A percentile compares a stretch with the other conserved stretches of the same genome.
phyloP scores from a whole-genome alignment of 2,888 invertebrate species.

The Pemphredon lugubris region DNA sequence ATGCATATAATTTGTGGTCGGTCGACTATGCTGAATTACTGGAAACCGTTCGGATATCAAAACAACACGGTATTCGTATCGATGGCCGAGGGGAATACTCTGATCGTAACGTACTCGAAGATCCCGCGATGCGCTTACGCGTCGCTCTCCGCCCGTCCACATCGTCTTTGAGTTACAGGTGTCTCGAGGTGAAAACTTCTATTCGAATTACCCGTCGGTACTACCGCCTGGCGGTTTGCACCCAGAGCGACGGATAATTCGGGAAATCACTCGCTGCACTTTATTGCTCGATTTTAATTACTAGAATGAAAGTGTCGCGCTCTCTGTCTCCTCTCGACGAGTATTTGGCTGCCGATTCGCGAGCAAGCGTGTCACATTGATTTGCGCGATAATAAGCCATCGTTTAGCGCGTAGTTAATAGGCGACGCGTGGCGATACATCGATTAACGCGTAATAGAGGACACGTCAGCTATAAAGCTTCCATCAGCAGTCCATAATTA shows the following conservation, averaged over 20 bases:
- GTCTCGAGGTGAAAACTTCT: conserved; percentile 14
- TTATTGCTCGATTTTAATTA: too few species aligned
- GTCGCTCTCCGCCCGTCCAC: conserved; percentile 29
- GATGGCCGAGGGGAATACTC: conserved; percentile 37
- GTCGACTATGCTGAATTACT: conserved; percentile 41
- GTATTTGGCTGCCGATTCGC: too few species aligned
- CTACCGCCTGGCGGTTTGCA: too few species aligned
- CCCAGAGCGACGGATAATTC: too few species aligned
- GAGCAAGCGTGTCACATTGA: too few species aligned
- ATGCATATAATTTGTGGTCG: conserved; percentile 47
- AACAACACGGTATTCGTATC: conserved; percentile 43
- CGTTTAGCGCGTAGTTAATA: background rate
- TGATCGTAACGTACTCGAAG: conserved; percentile 18
- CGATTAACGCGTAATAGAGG: background rate
- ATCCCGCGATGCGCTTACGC: conserved; percentile 1
- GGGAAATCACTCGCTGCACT: too few species aligned
- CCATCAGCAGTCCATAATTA: background rate
- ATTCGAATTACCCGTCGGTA: conserved; percentile 32
- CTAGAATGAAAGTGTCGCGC: too few species aligned
- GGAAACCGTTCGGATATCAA: conserved; percentile 34
- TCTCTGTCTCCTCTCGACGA: too few species aligned
- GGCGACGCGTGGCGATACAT: background rate
- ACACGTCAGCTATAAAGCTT: background rate
- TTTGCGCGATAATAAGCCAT: conserved; percentile 1
- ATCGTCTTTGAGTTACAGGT: conserved; percentile 36